These are phyloP conservation scores for Osmerus mordax DNA, from an alignment of 2,113 vertebrate species.

Conservation along the genomic window DNA sequence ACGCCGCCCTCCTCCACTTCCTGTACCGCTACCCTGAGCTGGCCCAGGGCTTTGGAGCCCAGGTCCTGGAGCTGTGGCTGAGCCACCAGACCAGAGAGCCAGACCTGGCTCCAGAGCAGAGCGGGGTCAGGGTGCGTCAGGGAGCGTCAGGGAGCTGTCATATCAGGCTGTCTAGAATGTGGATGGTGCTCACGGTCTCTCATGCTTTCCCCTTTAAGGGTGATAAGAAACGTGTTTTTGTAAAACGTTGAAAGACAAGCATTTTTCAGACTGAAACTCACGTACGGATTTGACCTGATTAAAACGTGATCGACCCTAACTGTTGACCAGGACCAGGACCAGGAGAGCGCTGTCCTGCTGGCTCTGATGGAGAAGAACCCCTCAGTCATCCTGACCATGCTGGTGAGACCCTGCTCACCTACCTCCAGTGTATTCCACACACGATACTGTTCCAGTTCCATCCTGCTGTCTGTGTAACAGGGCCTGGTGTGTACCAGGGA, in stretches of 20 bases:
- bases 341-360: constrained; percentile 63
- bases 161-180: too few relatives aligned
- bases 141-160: too few relatives aligned
- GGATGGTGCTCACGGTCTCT: too few relatives aligned
- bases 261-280: too few relatives aligned
- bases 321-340: constrained; percentile 25
- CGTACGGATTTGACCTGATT: too few relatives aligned
- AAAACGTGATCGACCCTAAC: not conserved
- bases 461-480: constrained; percentile 51
- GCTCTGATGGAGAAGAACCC: constrained; percentile 76
- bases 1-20: constrained; percentile 80
- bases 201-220: too few relatives aligned
- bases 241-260: too few relatives aligned
- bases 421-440: too few relatives aligned
- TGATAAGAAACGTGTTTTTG: too few relatives aligned
- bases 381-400: constrained; percentile 74
- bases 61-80: constrained; percentile 82
- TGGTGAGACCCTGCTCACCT: constrained; percentile 71
- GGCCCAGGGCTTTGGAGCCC: constrained; percentile 77
- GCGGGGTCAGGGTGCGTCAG: constrained; percentile 32
- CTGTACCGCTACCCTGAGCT: constrained; percentile 81
- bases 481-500: constrained; percentile 77
- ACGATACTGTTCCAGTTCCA: constrained; percentile 14
- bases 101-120: not conserved
- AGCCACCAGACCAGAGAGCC: constrained; percentile 49